phyloP scores from a whole-genome alignment of 2,888 invertebrate genomes.

The Arctia plantaginis region DNA sequence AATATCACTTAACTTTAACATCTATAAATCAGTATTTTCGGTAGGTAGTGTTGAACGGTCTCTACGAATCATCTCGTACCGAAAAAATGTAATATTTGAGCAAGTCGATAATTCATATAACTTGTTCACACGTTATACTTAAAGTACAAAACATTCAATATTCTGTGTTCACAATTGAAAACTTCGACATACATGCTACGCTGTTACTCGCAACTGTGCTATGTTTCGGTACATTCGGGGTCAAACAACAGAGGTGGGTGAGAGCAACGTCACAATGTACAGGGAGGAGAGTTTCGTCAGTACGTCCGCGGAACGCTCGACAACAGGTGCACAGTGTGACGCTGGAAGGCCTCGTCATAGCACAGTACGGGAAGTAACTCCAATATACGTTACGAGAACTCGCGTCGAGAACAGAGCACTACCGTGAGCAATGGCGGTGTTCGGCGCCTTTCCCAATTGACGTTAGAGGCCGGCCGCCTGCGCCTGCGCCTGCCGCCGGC shows the following conservation, averaged over 20 bases:
- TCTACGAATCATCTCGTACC: constrained; percentile 71
- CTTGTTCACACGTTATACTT: constrained; percentile 43
- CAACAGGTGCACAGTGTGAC: constrained; percentile 24
- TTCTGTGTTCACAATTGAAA: constrained; percentile 45
- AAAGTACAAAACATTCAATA: constrained; percentile 55
- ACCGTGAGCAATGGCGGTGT: constrained; percentile 84
- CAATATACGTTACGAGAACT: constrained; percentile 65
- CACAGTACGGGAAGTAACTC: constrained; percentile 45
- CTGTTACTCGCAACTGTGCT: constrained; percentile 46
- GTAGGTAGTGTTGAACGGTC: constrained; percentile 74
- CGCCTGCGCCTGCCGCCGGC: constrained; percentile 60
- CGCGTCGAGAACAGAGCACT: constrained; percentile 71
- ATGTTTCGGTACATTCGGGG: constrained; percentile 27
- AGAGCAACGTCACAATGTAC: constrained; percentile 5
- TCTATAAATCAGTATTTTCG: constrained; percentile 76
- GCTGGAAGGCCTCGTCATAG: constrained; percentile 33
- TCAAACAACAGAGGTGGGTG: constrained; percentile 10
- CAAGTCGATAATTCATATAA: constrained; percentile 32
- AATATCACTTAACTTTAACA: constrained; percentile 84
- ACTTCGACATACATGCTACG: constrained; percentile 46
- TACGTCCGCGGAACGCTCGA: constrained; percentile 19
- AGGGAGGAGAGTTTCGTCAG: neutral
- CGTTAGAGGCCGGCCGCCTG: constrained; percentile 84
- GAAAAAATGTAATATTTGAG: constrained; percentile 35
- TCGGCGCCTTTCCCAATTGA: constrained; percentile 84